Evolutionary conservation across 2,888 invertebrate species (phyloP).

Genomic region (Hirtodrosophila cameraria): DNA sequence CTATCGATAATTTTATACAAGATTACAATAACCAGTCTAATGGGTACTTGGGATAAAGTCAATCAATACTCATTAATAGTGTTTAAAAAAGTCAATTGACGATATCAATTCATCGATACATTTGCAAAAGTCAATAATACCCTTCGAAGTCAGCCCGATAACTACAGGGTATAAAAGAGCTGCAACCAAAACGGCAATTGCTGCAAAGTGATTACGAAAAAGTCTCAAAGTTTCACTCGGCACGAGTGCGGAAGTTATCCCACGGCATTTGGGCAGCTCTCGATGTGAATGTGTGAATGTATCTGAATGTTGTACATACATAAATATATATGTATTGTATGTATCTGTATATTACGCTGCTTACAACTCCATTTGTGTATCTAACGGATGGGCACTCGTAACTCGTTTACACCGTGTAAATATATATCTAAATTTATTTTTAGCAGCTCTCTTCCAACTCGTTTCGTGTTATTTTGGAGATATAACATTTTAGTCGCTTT

Average conservation of each 20-base stretch:
- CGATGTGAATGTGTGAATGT: conserved; percentile 28
- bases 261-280: conserved; percentile 64
- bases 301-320: background rate
- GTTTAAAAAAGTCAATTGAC: no score
- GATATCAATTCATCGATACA: no score
- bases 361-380: conserved; percentile 64
- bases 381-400: conserved; percentile 56
- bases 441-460: conserved; percentile 26
- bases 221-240: conserved; percentile 72
- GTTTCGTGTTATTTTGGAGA: conserved; percentile 29
- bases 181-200: conserved; percentile 72
- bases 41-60: no score
- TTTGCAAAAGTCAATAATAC: no score
- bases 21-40: no score
- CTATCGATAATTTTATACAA: no score
- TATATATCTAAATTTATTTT: no score
- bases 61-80: no score
- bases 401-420: conserved; percentile 12
- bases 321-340: no score
- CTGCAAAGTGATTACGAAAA: conserved; percentile 74
- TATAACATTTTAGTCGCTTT: conserved; percentile 28
- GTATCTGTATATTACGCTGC: conserved; percentile 29
- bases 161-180: conserved; percentile 9
- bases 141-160: no score
- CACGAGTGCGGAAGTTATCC: conserved; percentile 79